Base-by-base conservation (phyloP, 2,888 invertebrate species). In the Suillia variegata region DNA sequence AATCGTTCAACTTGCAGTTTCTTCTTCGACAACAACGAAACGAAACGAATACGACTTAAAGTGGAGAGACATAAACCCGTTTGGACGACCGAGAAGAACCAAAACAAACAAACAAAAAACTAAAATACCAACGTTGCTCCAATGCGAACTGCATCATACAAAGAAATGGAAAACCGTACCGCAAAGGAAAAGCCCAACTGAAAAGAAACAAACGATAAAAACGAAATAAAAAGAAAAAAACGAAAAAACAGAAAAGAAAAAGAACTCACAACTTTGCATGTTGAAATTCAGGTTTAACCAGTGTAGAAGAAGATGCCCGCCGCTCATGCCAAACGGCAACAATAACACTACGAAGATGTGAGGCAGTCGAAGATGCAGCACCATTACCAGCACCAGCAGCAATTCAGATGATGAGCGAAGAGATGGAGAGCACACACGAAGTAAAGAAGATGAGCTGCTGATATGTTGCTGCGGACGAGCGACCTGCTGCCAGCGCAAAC, bases 261-360 rank as follows among this genome's bases (percentile, higher is more conserved):
- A 58, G 54, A 65, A 65, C 70, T 8, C 18, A 45, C 65, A 65
- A 50, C 50, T 56, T 56, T 56, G 50, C 50, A 75, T 75, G 75
- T 73, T 67, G 74, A 71, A 66, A 68, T 74, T 74, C 74, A 73
- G 75, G 74, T 74, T 76, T 73, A 70, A 71, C 74, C 67, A 75
- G 74, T 55, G 56, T 26, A 12, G 51, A 53, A 12, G 51, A 53
- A 58, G 53, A 49, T 58, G 53, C 48, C 13, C 31, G 24, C 12
- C 18, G n/a, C 49, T 10, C 15, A 12, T 18, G n/a, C 53, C 13
- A 38, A 20, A 45, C 45, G 4, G 18, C 18, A 45, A 45, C 50
- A 50, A 21, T 24, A 26, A 50, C 24, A 50, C 13, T 24, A 50
- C 24, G 2, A 26, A 5, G 17, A 48, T 18, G 48, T 13, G 48